Conservation (phyloP, 2,797 vertebrate species). For the Acanthopagrus latus region DNA sequence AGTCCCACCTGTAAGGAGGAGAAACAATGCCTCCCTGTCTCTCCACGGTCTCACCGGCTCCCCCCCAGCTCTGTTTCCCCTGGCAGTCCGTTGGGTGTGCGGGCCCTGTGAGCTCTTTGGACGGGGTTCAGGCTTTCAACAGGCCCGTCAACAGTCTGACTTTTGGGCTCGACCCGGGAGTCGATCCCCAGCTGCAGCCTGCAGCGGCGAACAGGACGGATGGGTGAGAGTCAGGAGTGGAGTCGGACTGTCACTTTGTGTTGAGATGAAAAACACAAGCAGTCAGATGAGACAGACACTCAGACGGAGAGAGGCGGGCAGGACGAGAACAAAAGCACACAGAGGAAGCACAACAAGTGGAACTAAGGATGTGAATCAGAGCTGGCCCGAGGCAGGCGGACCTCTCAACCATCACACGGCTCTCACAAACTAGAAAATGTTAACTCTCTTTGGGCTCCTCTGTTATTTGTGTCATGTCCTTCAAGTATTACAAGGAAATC, state of each 20-base stretch:
- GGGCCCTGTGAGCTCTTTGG: constrained; percentile 35
- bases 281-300: constrained; percentile 40
- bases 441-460: constrained; percentile 9
- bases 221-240: not conserved
- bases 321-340: constrained; percentile 19
- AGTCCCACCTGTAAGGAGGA: constrained; percentile 64
- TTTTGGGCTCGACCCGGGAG: constrained; percentile 2
- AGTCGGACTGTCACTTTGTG: constrained; percentile 43
- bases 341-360: not conserved
- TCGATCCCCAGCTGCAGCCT: constrained; percentile 5
- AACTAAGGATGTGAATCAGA: constrained; percentile 6
- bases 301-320: constrained; percentile 1
- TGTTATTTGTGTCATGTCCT: too few relatives aligned
- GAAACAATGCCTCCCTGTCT: constrained; percentile 65
- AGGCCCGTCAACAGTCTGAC: constrained; percentile 28
- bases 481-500: not conserved
- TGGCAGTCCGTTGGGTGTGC: constrained; percentile 24
- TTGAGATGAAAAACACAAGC: constrained; percentile 28
- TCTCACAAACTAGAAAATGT: not conserved
- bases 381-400: not conserved
- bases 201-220: not conserved
- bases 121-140: constrained; percentile 37
- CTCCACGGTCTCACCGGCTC: constrained; percentile 37
- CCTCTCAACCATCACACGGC: constrained; percentile 15
- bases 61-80: constrained; percentile 35